These are phyloP conservation scores for Trissoscelio sp. DNA, from an alignment of 2,888 invertebrate species.

Conservation along the genomic window DNA sequence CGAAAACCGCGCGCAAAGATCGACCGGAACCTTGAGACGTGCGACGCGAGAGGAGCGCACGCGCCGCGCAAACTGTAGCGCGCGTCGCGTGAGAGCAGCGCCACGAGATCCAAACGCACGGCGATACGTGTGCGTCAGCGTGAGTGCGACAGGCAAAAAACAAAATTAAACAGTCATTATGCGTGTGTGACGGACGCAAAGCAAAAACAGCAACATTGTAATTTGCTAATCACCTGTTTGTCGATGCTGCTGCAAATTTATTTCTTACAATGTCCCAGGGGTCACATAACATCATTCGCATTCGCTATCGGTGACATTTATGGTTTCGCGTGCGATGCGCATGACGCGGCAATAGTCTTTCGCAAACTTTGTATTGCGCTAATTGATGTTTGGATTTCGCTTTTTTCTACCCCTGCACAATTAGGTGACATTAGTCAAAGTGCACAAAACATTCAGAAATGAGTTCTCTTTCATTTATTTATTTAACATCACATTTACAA, in stretches of 20 bases:
- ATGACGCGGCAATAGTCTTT: constrained; percentile 47
- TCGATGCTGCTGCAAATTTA: constrained; percentile 62
- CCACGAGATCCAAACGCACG: constrained; percentile 34
- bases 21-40: constrained; percentile 32
- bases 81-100: constrained; percentile 44
- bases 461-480: too few species aligned
- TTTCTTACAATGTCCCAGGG: constrained; percentile 60
- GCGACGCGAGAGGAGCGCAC: constrained; percentile 48
- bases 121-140: constrained; percentile 42
- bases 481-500: too few species aligned
- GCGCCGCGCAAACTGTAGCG: constrained; percentile 38
- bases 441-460: background rate
- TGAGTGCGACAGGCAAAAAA: constrained; percentile 34
- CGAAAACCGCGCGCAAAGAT: constrained; percentile 66
- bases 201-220: constrained; percentile 66
- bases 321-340: constrained; percentile 43
- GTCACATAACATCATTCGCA: constrained; percentile 37
- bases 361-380: constrained; percentile 45
- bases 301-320: constrained; percentile 55
- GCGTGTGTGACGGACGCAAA: constrained; percentile 47
- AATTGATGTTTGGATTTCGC: constrained; percentile 34
- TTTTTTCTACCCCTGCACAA: constrained; percentile 6
- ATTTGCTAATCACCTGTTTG: constrained; percentile 68
- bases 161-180: constrained; percentile 65
- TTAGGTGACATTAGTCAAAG: constrained; percentile 5